These are phyloP conservation scores for Nemurella pictetii DNA, from an alignment of 2,888 invertebrate species.

Conservation along the genomic window DNA sequence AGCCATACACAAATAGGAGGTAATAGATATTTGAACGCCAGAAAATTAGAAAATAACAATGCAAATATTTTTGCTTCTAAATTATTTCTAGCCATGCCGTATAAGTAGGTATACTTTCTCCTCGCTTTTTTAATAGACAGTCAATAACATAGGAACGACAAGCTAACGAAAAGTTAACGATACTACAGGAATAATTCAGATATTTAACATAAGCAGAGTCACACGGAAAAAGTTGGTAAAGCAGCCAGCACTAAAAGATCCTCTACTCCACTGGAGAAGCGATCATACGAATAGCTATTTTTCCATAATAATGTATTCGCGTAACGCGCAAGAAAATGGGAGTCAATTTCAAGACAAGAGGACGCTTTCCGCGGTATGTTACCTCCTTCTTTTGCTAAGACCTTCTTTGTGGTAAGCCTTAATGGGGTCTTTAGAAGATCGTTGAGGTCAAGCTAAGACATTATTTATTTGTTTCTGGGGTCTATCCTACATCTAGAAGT, in stretches of 20 bases:
- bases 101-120: no score
- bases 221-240: no score
- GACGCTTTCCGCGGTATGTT: not conserved
- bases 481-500: not conserved
- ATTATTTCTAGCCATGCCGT: no score
- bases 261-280: not conserved
- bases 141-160: no score
- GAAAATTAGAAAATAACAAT: not conserved
- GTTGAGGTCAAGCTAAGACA: not conserved
- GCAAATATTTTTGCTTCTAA: no score
- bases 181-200: no score
- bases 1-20: not conserved
- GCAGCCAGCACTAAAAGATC: no score
- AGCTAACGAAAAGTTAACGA: no score
- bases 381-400: not conserved
- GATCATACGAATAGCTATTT: not conserved
- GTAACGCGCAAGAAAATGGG: not conserved
- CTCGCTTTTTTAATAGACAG: no score
- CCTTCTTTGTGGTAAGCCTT: not conserved
- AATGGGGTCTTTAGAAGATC: conserved; percentile 2
- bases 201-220: no score
- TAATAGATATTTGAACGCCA: not conserved
- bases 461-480: conserved; percentile 11
- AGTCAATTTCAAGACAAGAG: not conserved
- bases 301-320: not conserved